Base-by-base conservation (phyloP, 2,888 invertebrate genomes). In the Orthonevra nobilis region DNA sequence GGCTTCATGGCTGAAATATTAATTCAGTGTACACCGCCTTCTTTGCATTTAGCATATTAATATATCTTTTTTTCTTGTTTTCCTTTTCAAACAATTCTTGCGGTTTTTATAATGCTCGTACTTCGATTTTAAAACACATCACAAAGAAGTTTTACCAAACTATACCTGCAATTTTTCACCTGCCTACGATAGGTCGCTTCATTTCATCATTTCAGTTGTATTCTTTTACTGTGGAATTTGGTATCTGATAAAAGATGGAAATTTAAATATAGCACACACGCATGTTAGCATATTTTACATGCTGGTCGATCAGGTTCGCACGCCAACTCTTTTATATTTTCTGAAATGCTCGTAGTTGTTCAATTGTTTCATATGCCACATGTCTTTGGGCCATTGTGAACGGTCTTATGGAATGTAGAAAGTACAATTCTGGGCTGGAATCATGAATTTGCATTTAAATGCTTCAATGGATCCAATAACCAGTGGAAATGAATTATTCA, bases 281-380 rank as follows among this genome's bases (percentile, higher is more conserved):
- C 2, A 44, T 28, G 44, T 6, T 30, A 6, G 23, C 15, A 17
- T 50, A 32, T 54, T 40, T 56, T 20, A 42, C 32, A 40, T 50
- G 56, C 42, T 38, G 34, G 48, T 34, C 63, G 42, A 70, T 63
- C 63, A 50, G 68, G 79, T 73, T 79, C 36, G 60, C 19, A 34
- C 60, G 12, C 50, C 73, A 79, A 32, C 66, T 79, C 79, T 79
- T 79, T 79, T 61, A 60, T 64, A n/a, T n/a, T n/a, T 64, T 58
- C 5, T 23, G 23, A 4, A 58, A n/a, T 32, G 9, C 34, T 46
- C 58, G 19, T 66, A 61, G 50, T 61, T 44, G 74, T 66, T 68
- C 68, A 68, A 74, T 61, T 68, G 60, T 52, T 52, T 69, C 75
- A 63, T 63, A 75, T 77, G 52, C 58, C 70, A 64, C 69, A 50